A percentile compares a stretch with the other conserved stretches of the same genome.
These are phyloP conservation scores for Holothuria leucospilota DNA, from an alignment of 53 echinoderm and acorn worm genomes.

Conservation along the genomic window DNA sequence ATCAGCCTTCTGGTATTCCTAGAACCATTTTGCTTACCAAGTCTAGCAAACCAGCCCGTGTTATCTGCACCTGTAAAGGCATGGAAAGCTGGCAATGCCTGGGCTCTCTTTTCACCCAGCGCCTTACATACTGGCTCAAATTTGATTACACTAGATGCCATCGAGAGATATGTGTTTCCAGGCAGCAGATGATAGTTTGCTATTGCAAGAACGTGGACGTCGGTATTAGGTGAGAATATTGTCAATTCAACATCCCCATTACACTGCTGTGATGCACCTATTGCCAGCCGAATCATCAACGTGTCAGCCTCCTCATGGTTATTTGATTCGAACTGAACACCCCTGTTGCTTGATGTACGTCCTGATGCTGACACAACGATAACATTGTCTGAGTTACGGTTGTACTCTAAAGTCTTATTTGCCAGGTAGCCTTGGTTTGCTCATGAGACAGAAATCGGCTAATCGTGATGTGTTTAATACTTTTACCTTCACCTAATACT, in stretches of 20 bases:
- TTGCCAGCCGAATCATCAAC: slow-evolving; percentile 58
- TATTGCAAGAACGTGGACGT: slow-evolving; percentile 55
- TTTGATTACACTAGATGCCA: slow-evolving; percentile 30
- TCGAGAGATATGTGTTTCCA: slow-evolving; percentile 37
- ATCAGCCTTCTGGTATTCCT: slow-evolving; percentile 47
- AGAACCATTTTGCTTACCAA: slow-evolving; percentile 54
- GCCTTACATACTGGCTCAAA: slow-evolving; percentile 43
- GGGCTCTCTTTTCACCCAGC: slow-evolving; percentile 39
- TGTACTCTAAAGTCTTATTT: slow-evolving; percentile 44
- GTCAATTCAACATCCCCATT: slow-evolving; percentile 30
- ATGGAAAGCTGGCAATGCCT: slow-evolving; percentile 60
- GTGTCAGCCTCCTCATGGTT: slow-evolving; percentile 72
- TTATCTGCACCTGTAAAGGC: slow-evolving; percentile 62
- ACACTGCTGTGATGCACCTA: slow-evolving; percentile 51
- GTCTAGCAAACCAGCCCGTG: slow-evolving; percentile 37
- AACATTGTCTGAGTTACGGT: slow-evolving; percentile 26
- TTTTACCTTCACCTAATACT: slow-evolving; percentile 59
- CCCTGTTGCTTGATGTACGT: slow-evolving; percentile 45
- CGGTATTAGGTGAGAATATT: slow-evolving; percentile 53
- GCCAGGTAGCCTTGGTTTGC: slow-evolving; percentile 58
- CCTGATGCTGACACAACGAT: slow-evolving; percentile 58
- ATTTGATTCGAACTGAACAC: slow-evolving; percentile 53
- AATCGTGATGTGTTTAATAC: slow-evolving; percentile 63
- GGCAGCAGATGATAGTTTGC: slow-evolving; percentile 46
- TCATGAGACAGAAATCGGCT: slow-evolving; percentile 60